Percentiles rank a stretch among this genome's conserved stretches.
Evolutionary conservation across 1,140 invertebrate genomes (phyloP).

Genomic region (Drosophila littoralis): DNA sequence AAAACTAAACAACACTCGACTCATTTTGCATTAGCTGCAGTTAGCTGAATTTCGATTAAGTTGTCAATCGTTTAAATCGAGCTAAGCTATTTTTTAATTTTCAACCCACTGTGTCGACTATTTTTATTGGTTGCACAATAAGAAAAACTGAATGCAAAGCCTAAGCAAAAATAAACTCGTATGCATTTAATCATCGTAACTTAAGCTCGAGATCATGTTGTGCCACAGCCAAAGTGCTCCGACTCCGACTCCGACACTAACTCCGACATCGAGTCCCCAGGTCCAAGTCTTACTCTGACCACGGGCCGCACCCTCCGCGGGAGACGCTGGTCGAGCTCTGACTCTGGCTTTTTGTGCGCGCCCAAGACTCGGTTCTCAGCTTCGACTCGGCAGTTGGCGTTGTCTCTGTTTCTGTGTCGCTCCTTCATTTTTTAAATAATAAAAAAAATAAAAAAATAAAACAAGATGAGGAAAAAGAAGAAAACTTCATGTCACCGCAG

Average conservation of each 20-base stretch:
- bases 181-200: constrained; percentile 83
- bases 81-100: constrained; percentile 32
- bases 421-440: constrained; percentile 62
- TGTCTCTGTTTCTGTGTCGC: constrained; percentile 25
- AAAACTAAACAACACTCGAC: no score
- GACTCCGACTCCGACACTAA: constrained; percentile 10
- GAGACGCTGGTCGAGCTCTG: constrained; percentile 40
- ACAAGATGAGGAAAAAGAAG: constrained; percentile 25
- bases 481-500: constrained; percentile 74
- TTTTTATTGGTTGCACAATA: constrained; percentile 34
- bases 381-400: not conserved
- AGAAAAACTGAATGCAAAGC: constrained; percentile 34
- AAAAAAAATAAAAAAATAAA: constrained; percentile 31
- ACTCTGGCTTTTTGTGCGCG: constrained; percentile 4
- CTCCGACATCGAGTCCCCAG: constrained; percentile 9
- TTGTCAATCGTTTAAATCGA: constrained; percentile 14
- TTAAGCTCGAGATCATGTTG: constrained; percentile 80
- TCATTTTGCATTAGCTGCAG: not conserved
- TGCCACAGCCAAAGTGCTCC: constrained; percentile 66
- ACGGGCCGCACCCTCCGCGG: constrained; percentile 59
- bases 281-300: not conserved
- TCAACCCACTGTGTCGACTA: constrained; percentile 44
- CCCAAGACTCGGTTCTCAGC: constrained; percentile 10
- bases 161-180: constrained; percentile 81
- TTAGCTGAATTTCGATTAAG: not conserved